Base-by-base conservation (phyloP, 2,888 invertebrate species). In the Gasteruption jaculator region DNA sequence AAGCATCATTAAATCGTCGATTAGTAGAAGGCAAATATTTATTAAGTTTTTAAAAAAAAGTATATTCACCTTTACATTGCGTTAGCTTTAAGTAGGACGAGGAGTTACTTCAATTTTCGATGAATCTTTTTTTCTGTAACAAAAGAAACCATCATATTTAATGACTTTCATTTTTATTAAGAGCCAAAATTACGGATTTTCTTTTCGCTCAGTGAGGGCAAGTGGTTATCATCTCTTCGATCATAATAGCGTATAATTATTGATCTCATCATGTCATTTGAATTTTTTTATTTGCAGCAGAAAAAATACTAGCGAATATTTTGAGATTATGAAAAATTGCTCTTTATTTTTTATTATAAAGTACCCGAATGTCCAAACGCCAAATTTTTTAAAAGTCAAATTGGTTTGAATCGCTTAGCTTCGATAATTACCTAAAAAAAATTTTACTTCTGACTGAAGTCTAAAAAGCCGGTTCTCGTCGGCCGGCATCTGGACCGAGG, bases 161-260 rank as follows among this genome's bases (percentile, higher is more conserved):
- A 38, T 24, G 22, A 18, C 39, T 33, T 21, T 18, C 5, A 30
- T 21, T 27, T 18, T 12, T 5, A 38, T 25, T 18, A 26, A 18
- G 22, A 14, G 8, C 34, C 22, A 30, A 7, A 21, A 40, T 37
- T 38, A 32, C 5, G 3, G 20, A 11, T 39, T 18, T 12, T 12
- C 16, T 26, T 2, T 19, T 24, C 6, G 39, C 25, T 66, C 65
- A 66, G 66, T 56, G 66, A 66, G 65, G 66, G 66, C 66, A 66
- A 66, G 62, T 47, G 31, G 21, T 52, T 43, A 54, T 62, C 62
- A 61, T 46, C 38, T 46, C 37, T 48, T 41, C 39, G 49, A 43
- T 65, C 63, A 58, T 60, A 52, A 52, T 65, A 66, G 64, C 65
- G 65, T 65, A 65, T 63, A 61, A n/a, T n/a, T n/a, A n/a, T n/a